phyloP scores from a whole-genome alignment of 2,113 vertebrate species.

The Bothrops jararaca region DNA sequence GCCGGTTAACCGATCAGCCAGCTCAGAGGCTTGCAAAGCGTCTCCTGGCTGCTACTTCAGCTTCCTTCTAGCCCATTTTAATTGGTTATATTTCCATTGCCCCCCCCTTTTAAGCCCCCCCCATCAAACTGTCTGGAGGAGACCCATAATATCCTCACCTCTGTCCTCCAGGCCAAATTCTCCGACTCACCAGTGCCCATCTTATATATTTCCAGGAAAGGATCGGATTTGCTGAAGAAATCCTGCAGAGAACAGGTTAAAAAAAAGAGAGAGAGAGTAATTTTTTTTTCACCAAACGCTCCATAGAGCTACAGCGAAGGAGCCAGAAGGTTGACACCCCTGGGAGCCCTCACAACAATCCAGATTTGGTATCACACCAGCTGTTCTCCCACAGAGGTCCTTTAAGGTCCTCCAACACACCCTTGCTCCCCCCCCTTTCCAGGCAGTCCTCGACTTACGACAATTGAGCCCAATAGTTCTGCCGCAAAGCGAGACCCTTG shows the following conservation, averaged over 20 bases:
- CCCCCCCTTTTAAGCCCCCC: background rate
- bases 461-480: background rate
- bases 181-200: constrained; percentile 47
- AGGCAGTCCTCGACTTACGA: background rate
- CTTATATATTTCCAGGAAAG: constrained; percentile 71
- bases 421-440: background rate
- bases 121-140: background rate
- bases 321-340: background rate
- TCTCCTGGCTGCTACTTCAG: background rate
- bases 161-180: constrained; percentile 64
- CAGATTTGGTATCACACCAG: background rate
- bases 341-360: background rate
- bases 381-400: background rate
- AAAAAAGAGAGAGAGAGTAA: background rate
- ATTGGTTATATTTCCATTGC: background rate
- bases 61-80: no score
- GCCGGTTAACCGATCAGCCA: background rate
- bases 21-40: background rate
- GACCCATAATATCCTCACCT: constrained; percentile 40
- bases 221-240: constrained; percentile 71
- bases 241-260: constrained; percentile 42
- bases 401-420: background rate
- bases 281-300: background rate
- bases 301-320: no score
- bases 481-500: background rate